phyloP scores from a whole-genome alignment of 2,113 vertebrate genomes.

The Cyprinodon variegatus region DNA sequence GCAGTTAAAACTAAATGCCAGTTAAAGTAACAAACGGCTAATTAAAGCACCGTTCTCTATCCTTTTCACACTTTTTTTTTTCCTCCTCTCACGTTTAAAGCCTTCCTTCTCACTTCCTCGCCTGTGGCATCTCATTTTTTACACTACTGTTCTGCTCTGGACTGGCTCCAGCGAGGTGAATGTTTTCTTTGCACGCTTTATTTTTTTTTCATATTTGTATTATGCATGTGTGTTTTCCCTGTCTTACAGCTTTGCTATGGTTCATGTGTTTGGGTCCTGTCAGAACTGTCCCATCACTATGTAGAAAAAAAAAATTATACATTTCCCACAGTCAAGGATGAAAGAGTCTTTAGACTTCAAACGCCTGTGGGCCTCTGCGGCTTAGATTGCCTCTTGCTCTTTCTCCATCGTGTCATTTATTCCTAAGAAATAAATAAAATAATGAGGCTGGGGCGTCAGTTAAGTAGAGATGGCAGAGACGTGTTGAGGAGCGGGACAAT shows the following conservation, averaged over 20 bases:
- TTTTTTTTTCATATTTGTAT: constrained; percentile 14
- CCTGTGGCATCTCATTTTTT: constrained; percentile 16
- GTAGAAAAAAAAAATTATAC: constrained; percentile 69
- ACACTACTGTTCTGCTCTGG: constrained; percentile 30
- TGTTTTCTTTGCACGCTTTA: constrained; percentile 18
- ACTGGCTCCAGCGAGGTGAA: constrained; percentile 27
- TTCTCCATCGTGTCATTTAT: constrained; percentile 68
- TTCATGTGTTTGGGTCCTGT: constrained; percentile 78
- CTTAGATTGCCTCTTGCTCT: constrained; percentile 71
- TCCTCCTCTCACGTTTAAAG: constrained; percentile 15
- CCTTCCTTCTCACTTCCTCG: constrained; percentile 36
- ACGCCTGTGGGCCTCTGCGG: constrained; percentile 72
- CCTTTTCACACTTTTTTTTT: constrained; percentile 23
- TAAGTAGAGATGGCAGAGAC: constrained; percentile 64
- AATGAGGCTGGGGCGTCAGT: constrained; percentile 43
- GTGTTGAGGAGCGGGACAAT: constrained; percentile 63
- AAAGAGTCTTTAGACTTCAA: constrained; percentile 80
- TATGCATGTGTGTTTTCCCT: constrained; percentile 50
- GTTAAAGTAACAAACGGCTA: constrained; percentile 69
- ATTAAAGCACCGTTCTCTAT: constrained; percentile 70
- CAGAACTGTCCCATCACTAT: constrained; percentile 75
- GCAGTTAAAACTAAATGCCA: constrained; percentile 70
- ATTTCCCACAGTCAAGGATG: constrained; percentile 74
- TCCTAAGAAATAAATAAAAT: constrained; percentile 31
- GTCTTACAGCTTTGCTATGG: constrained; percentile 75